Conservation (phyloP, 2,797 vertebrate genomes). For the Gorsachius magnificus region DNA sequence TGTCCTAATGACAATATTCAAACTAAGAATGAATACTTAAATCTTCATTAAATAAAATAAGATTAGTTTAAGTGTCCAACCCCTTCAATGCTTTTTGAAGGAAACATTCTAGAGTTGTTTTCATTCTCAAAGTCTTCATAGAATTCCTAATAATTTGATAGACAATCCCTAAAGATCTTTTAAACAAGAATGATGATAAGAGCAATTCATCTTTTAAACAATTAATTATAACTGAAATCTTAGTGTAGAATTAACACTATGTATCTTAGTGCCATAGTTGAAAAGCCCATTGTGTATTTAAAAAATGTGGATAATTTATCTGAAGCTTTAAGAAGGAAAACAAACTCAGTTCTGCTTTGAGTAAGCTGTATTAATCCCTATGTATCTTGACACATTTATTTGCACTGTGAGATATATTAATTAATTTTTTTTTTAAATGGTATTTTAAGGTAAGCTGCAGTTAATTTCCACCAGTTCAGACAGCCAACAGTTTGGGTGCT, state of each 20-base stretch:
- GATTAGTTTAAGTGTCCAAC: neutral
- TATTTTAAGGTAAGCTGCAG: neutral
- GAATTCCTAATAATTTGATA: neutral
- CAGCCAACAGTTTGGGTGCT: neutral
- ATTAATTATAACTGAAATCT: neutral
- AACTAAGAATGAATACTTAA: neutral
- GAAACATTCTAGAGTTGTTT: neutral
- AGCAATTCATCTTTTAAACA: neutral
- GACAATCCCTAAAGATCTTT: neutral
- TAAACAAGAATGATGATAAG: neutral
- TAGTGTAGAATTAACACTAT: neutral
- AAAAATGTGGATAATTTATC: neutral
- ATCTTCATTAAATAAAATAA: neutral
- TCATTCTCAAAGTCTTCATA: neutral
- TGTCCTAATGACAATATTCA: neutral
- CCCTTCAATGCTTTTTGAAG: neutral
- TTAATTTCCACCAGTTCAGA: neutral
- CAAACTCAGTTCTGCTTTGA: neutral
- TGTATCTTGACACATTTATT: neutral
- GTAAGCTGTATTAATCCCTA: neutral
- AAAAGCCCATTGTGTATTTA: neutral
- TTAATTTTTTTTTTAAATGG: neutral
- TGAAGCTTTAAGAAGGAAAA: neutral
- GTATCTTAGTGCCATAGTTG: neutral
- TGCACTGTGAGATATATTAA: neutral